Percentiles rank a stretch among this genome's conserved stretches.
phyloP scores from a whole-genome alignment of 1,140 invertebrate species.

The Aphidius gifuensis region DNA sequence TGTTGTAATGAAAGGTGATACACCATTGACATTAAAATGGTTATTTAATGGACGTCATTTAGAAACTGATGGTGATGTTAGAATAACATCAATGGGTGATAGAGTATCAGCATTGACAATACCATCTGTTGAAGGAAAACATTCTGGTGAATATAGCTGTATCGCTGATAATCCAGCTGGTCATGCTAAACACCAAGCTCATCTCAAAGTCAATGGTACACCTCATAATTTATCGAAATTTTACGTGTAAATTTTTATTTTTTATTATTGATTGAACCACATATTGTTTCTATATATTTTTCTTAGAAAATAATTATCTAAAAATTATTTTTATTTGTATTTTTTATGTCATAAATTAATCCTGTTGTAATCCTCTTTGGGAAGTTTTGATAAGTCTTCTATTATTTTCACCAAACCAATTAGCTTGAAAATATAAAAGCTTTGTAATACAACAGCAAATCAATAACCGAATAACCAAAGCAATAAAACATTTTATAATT shows the following conservation, averaged over 20 bases:
- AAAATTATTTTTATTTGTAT: too few relatives aligned
- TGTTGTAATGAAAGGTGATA: constrained; percentile 71
- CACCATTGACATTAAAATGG: constrained; percentile 70
- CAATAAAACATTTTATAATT: too few relatives aligned
- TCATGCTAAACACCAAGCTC: constrained; percentile 59
- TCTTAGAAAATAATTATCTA: not conserved
- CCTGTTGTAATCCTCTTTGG: constrained; percentile 67
- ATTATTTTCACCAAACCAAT: too few relatives aligned
- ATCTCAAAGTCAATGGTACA: constrained; percentile 59
- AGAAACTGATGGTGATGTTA: constrained; percentile 55
- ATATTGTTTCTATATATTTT: not conserved
- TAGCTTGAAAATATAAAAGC: too few relatives aligned
- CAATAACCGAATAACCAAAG: too few relatives aligned
- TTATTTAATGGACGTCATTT: constrained; percentile 54
- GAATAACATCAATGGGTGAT: constrained; percentile 60
- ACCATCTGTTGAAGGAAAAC: constrained; percentile 51
- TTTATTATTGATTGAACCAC: not conserved
- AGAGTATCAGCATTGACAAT: constrained; percentile 56
- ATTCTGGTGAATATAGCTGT: constrained; percentile 76
- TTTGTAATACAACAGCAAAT: too few relatives aligned
- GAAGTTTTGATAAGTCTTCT: constrained; percentile 28
- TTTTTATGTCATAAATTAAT: constrained; percentile 3
- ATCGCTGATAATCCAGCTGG: constrained; percentile 68
- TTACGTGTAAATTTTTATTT: constrained; percentile 4
- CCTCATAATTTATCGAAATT: constrained; percentile 11